phyloP scores from a whole-genome alignment of 2,797 vertebrate species.

The Gymnocypris eckloni region DNA sequence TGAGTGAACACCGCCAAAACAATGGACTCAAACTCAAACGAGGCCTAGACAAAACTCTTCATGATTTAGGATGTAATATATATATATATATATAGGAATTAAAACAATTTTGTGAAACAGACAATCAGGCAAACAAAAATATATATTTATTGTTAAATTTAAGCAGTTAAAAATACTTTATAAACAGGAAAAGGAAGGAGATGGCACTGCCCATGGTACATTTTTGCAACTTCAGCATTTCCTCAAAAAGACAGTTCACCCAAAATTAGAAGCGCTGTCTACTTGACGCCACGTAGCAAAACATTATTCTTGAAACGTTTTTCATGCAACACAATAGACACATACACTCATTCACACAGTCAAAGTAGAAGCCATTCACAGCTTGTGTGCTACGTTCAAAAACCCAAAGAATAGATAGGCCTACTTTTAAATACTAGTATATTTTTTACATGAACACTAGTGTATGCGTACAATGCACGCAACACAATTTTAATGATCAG shows the following conservation, averaged over 20 bases:
- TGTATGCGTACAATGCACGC: too few species aligned
- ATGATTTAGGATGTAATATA: neutral
- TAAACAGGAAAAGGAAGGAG: neutral
- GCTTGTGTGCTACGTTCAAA: neutral
- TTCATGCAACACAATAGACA: neutral
- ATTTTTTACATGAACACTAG: too few species aligned
- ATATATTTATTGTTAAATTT: neutral
- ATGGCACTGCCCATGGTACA: neutral
- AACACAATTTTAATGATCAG: too few species aligned
- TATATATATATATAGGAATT: neutral
- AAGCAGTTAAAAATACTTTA: neutral
- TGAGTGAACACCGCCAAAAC: slow-evolving; percentile 18
- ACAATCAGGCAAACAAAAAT: neutral
- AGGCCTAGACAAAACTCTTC: neutral
- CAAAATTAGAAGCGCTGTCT: neutral
- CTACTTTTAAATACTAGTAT: too few species aligned
- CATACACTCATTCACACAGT: neutral
- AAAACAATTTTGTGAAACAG: neutral
- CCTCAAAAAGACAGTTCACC: neutral
- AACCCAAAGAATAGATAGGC: neutral
- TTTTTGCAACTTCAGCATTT: slow-evolving; percentile 3
- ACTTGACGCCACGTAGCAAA: neutral
- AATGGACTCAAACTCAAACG: neutral
- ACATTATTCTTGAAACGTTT: neutral
- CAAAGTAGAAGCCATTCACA: neutral